Conservation (phyloP, 2,888 invertebrate genomes). For the Chaetogeoica ovagalla region DNA sequence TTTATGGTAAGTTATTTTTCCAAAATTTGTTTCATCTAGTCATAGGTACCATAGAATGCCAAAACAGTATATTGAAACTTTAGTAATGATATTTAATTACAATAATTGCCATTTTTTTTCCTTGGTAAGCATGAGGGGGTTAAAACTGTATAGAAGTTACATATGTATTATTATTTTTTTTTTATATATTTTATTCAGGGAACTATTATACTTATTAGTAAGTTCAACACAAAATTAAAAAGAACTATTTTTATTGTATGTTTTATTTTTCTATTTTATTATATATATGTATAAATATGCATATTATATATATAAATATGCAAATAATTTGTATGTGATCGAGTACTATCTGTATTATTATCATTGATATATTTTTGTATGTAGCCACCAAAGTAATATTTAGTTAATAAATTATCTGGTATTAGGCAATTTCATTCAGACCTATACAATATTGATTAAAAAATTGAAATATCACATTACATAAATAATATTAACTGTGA, state of each 20-base stretch:
- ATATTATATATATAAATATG: not conserved
- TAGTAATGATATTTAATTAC: constrained; percentile 47
- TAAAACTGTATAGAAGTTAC: constrained; percentile 38
- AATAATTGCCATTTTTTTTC: constrained; percentile 48
- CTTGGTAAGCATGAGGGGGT: constrained; percentile 23
- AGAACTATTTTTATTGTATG: constrained; percentile 50
- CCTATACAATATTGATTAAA: too few species aligned
- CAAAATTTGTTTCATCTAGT: constrained; percentile 48
- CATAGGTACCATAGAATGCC: constrained; percentile 52
- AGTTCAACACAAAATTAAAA: constrained; percentile 45
- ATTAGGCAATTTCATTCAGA: too few species aligned
- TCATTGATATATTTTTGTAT: constrained; percentile 5
- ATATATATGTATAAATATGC: not conserved
- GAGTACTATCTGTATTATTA: constrained; percentile 2
- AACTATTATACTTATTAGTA: constrained; percentile 44
- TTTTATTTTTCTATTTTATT: constrained; percentile 38
- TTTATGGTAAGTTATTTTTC: constrained; percentile 34
- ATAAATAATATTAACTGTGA: too few species aligned
- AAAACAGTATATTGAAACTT: constrained; percentile 50
- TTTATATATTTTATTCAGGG: constrained; percentile 27
- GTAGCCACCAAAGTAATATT: not conserved
- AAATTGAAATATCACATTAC: too few species aligned
- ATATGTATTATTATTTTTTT: constrained; percentile 14
- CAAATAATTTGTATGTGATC: constrained; percentile 13
- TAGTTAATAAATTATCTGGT: not conserved